Evolutionary conservation across 2,888 invertebrate species (phyloP), one percentile per base, ranked within the genome.

Genomic region (Tipula helvola): DNA sequence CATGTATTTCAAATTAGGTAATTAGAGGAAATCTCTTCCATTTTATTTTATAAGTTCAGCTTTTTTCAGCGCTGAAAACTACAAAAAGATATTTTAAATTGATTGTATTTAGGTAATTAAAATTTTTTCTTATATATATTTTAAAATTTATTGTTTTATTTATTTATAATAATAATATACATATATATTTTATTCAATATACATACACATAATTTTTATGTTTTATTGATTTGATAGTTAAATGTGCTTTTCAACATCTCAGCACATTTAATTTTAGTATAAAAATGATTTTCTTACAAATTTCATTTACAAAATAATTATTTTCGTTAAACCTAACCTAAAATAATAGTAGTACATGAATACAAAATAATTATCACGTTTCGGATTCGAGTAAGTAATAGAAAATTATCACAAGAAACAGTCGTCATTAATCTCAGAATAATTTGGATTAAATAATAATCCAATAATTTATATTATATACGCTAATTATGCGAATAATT

Each of bases 321-420:
- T 71, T 28, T 18, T 71, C 71, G 71, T 71, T 71, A 71, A 71
- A 71, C 12, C 71, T 71, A 71, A 71, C 18, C 71, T 71, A 71
- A 71, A 71, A 28, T 71, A 71, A 71, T 71, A 71, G 71, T 71
- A 71, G 71, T 71, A 71, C 28, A 71, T 28, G 39, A 85, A 85
- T 85, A 85, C 85, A 85, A 85, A 85, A 85, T 16, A 42, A 85
- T 39, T 85, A 85, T 85, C 85, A 85, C 85, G 85, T 42, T 44
- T 85, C 85, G 85, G 28, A 42, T 85, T 42, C 28, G 41, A 84
- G 41, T 84, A 71, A 71, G 71, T 71, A 71, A 71, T 71, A 71
- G 28, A 39, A 84, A 84, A 84, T 84, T 84, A 84, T 84, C 84
- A 84, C 84, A 84, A 84, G 36, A 84, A 84, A 84, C 84, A 84